These are phyloP conservation scores for Nomada goodeniana DNA, from an alignment of 2,888 invertebrate genomes.

Conservation along the genomic window DNA sequence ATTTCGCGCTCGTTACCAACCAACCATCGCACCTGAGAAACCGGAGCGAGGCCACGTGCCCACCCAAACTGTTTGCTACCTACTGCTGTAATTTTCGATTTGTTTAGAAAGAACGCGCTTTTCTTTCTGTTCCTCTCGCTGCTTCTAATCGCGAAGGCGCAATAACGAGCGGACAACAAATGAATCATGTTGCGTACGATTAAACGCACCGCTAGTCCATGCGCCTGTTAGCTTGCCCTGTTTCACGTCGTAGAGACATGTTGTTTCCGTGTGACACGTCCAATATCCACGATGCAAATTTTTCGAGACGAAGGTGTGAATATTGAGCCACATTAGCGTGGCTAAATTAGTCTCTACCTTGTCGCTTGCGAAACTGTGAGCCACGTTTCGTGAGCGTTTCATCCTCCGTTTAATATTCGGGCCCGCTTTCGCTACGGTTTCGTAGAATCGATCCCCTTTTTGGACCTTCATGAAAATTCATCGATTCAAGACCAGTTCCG, in stretches of 20 bases:
- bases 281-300: constrained; percentile 42
- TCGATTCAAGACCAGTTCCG: not conserved
- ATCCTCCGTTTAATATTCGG: constrained; percentile 1
- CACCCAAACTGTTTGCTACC: constrained; percentile 56
- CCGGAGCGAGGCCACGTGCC: constrained; percentile 7
- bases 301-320: constrained; percentile 33
- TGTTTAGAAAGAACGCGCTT: constrained; percentile 20
- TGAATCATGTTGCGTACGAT: constrained; percentile 12
- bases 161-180: constrained; percentile 17
- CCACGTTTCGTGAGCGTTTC: not conserved
- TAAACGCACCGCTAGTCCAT: constrained; percentile 26
- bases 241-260: not conserved
- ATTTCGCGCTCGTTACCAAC: constrained; percentile 60
- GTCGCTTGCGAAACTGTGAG: not conserved
- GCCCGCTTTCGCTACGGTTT: not conserved
- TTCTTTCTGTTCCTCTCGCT: not conserved
- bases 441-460: not conserved
- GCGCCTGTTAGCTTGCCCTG: not conserved
- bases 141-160: not conserved
- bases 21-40: constrained; percentile 15
- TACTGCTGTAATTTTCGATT: constrained; percentile 53
- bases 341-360: constrained; percentile 10
- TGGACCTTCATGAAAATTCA: constrained; percentile 14
- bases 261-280: constrained; percentile 8
- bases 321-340: constrained; percentile 12